Base-by-base conservation (phyloP, 2,888 invertebrate species). In the Hemistola chrysoprasaria region DNA sequence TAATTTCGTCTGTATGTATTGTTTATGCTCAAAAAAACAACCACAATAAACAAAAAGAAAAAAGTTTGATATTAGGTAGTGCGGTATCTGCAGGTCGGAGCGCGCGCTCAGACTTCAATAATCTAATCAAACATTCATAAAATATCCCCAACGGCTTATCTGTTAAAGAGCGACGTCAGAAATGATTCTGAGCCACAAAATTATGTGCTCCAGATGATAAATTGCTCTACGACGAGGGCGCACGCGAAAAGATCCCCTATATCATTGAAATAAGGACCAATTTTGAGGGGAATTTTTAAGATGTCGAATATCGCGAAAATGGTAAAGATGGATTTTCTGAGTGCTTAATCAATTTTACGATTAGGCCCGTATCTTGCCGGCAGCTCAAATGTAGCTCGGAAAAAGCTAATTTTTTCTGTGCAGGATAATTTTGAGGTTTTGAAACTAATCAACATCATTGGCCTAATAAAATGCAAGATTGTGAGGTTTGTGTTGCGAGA, bases 141-240 rank as follows among this genome's bases (percentile, higher is more conserved):
- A 44, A 8, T 28, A 11, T 7, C 28, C 24, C 27, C 10, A 40
- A 9, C 9, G 10, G 40, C 50, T 53, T 48, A 53, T 50, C 53
- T 42, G 16, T 11, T 20, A 33, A 43, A 43, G 34, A 29, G 43
- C 43, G 22, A 28, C 42, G 32, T 47, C 44, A 50, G 38, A 34
- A 45, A 45, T 43, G 41, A 47, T 50, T 54, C 32, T 6, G 21
- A 54, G 50, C 45, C 53, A 16, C 45, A 43, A 43, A 53, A 53
- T 53, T 50, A 50, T 50, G 42, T 47, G 42, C 50, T 50, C 28
- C 32, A 28, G 49, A 47, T 47, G 50, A 56, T 53, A 50, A 56
- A 56, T 53, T 50, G 40, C 45, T 11, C n/a, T 20, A 29, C 27
- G 22, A 4, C 38, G 7, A 9, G 5, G 9, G 22, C 6, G 7